Evolutionary conservation across 2,113 vertebrate genomes (phyloP), one percentile per base, ranked within the genome.

Genomic region (Orientallactaga bullata): DNA sequence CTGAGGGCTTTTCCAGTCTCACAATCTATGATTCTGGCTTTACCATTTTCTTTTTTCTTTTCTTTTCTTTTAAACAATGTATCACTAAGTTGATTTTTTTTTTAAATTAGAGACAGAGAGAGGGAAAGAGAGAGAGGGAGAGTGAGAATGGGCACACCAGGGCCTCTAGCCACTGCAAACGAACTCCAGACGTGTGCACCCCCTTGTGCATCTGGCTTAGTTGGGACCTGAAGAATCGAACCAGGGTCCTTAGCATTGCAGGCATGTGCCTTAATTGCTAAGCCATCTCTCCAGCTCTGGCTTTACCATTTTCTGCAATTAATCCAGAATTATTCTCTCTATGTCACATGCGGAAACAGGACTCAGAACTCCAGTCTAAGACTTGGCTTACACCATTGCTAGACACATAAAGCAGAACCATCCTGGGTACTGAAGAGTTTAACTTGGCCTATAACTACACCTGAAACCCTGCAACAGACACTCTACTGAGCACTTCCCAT

Each of bases 251-350:
- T n/a, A n/a, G n/a, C n/a, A n/a, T n/a, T n/a, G n/a, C n/a, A n/a
- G n/a, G n/a, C n/a, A n/a, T n/a, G n/a, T n/a, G n/a, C n/a, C n/a
- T n/a, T n/a, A n/a, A n/a, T n/a, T n/a, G n/a, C n/a, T n/a, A n/a
- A n/a, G n/a, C n/a, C n/a, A n/a, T n/a, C n/a, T n/a, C n/a, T n/a
- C n/a, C n/a, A n/a, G n/a, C n/a, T 93, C 81, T 88, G 24, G 32
- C 63, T 83, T 74, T 86, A 42, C 47, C 3, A 5, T 72, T 60
- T 83, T 51, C 26, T 86, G 42, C 61, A 80, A 71, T 69, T 71
- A 63, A 89, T 66, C 55, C 8, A 91, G 65, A 85, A 88, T 58
- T 87, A 39, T 68, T 83, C 66, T 91, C 89, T 55, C 30, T 58
- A 85, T 20, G 37, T 85, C 12, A 60, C n/a, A 76, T 35, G 37